phyloP scores from a whole-genome alignment of 2,113 vertebrate genomes.

The Nyctibius bracteatus region DNA sequence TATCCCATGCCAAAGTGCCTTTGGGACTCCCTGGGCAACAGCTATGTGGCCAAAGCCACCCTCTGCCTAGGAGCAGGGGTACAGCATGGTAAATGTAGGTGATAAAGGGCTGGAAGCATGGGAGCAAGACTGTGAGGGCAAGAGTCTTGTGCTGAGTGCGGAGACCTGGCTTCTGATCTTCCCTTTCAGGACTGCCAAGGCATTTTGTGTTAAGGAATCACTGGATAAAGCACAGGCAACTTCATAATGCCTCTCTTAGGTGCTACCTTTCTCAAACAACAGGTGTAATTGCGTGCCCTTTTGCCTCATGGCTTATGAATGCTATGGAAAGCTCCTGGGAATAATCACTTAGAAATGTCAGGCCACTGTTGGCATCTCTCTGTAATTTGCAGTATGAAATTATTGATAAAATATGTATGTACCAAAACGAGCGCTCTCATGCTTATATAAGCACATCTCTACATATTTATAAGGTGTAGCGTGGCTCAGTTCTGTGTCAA shows the following conservation, averaged over 20 bases:
- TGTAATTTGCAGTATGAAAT: background rate
- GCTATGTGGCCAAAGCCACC: background rate
- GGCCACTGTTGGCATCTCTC: background rate
- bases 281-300: background rate
- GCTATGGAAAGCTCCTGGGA: background rate
- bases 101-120: background rate
- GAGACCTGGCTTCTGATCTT: background rate
- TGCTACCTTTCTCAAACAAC: background rate
- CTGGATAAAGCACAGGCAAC: background rate
- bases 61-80: background rate
- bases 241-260: background rate
- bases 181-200: background rate
- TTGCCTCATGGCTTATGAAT: background rate
- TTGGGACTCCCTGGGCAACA: background rate
- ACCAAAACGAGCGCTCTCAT: background rate
- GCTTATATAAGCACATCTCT: slow-evolving; percentile 29
- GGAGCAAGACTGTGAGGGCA: background rate
- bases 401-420: slow-evolving; percentile 59
- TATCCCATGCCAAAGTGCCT: background rate
- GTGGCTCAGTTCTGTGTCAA: background rate
- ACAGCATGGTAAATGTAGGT: background rate
- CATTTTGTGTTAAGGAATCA: background rate
- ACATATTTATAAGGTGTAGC: slow-evolving; percentile 2
- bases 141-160: background rate
- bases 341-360: slow-evolving; percentile 3